Conservation (phyloP, 2,888 invertebrate species). For the Barypeithes pellucidus region DNA sequence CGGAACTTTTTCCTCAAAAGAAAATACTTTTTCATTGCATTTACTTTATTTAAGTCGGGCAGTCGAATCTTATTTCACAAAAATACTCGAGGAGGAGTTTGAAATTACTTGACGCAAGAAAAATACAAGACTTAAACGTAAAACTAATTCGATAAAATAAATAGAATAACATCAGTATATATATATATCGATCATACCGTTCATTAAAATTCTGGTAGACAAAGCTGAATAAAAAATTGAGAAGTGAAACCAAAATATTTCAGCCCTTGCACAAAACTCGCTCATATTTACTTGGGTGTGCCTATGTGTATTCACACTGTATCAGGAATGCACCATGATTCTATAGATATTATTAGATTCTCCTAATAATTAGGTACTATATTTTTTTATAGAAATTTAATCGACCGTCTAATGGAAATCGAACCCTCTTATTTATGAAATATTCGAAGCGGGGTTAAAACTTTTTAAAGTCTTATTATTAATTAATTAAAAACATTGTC, state of each 20-base stretch:
- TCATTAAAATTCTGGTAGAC: no score
- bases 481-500: constrained; percentile 17
- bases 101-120: constrained; percentile 28
- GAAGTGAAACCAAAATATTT: no score
- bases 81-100: constrained; percentile 40
- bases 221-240: no score
- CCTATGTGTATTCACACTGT: no score
- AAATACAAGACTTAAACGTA: not conserved
- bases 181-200: no score
- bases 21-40: constrained; percentile 31
- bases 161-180: no score
- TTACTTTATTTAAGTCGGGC: constrained; percentile 38
- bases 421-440: not conserved
- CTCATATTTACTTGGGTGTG: no score
- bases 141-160: not conserved
- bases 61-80: constrained; percentile 44
- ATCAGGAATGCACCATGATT: not conserved
- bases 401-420: not conserved
- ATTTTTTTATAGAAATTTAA: not conserved
- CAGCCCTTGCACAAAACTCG: no score
- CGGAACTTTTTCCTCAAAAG: constrained; percentile 33
- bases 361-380: not conserved
- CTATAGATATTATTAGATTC: not conserved
- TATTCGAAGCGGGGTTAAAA: constrained; percentile 6
- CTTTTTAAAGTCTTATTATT: constrained; percentile 14